phyloP scores from a whole-genome alignment of 2,113 vertebrate genomes.

The Siniperca knerii region DNA sequence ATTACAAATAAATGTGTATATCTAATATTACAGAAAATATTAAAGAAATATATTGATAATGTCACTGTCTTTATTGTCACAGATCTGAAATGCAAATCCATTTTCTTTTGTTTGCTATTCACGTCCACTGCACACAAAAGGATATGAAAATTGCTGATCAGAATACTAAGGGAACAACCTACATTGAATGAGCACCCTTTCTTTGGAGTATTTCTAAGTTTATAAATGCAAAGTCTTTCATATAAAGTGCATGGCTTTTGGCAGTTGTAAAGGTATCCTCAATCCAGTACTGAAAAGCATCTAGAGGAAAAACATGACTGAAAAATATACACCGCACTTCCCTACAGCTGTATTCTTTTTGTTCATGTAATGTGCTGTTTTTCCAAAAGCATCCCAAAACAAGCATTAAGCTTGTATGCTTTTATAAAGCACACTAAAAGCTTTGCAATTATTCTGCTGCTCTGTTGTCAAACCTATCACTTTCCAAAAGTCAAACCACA shows the following conservation, averaged over 20 bases:
- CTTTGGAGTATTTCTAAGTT: neutral
- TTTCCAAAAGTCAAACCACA: conserved; percentile 11
- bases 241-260: neutral
- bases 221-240: neutral
- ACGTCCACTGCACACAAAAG: neutral
- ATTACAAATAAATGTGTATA: neutral
- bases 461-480: conserved; percentile 29
- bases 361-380: neutral
- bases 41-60: neutral
- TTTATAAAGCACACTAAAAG: conserved; percentile 1
- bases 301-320: neutral
- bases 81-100: conserved; percentile 1
- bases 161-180: neutral
- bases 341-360: conserved; percentile 26
- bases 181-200: neutral
- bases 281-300: conserved; percentile 5
- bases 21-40: neutral
- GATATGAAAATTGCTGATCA: neutral
- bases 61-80: neutral
- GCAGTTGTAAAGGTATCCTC: neutral
- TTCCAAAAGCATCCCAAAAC: neutral
- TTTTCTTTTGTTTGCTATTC: neutral
- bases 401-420: neutral
- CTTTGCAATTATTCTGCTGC: conserved; percentile 30
- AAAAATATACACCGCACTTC: conserved; percentile 2